Evolutionary conservation across 1,140 invertebrate species (phyloP), one percentile per base, ranked within the genome.

Genomic region (Stenopsyche tienmushanensis): DNA sequence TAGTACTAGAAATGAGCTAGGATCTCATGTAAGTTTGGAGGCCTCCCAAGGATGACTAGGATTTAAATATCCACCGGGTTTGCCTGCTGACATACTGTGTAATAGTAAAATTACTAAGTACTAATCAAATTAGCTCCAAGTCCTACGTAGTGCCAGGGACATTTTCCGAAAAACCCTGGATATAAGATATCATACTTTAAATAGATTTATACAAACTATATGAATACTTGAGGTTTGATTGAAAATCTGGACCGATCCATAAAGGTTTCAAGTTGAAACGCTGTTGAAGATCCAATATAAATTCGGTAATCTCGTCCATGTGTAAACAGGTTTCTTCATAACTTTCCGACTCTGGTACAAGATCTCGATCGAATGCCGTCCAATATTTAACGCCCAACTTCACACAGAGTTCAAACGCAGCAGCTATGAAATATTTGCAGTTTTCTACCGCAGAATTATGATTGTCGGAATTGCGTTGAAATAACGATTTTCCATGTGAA

Each of bases 381-480:
- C 83, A 87, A 72, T 85, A 85, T 71, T 85, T 86, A 1, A 87
- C 68, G 26, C 83, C 82, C 0, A 88, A 77, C 74, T 88, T 88
- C 1, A 71, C 70, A 72, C 85, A 86, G 60, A 88, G 83, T 57
- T 88, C 87, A 74, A 86, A 88, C 2, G 80, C 82, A 0, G 84
- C 85, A 65, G 83, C 77, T n/a, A 88, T 72, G 53, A 82, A 77
- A 5, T 83, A 77, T 65, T 86, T 86, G 66, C 83, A 82, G 72
- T 84, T 86, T 52, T 84, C 85, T 65, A 86, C 54, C 3, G 79
- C 74, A 62, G 83, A 75, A 2, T 79, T 77, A 34, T 79, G 78
- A 72, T 87, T 84, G 72, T 86, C 84, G 85, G 86, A 87, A 0
- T 79, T 75, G 9, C 84, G 73, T 5, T 74, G 70, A 49, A 83